Base-by-base conservation (phyloP, 2,113 vertebrate genomes). In the Chrysemys picta region DNA sequence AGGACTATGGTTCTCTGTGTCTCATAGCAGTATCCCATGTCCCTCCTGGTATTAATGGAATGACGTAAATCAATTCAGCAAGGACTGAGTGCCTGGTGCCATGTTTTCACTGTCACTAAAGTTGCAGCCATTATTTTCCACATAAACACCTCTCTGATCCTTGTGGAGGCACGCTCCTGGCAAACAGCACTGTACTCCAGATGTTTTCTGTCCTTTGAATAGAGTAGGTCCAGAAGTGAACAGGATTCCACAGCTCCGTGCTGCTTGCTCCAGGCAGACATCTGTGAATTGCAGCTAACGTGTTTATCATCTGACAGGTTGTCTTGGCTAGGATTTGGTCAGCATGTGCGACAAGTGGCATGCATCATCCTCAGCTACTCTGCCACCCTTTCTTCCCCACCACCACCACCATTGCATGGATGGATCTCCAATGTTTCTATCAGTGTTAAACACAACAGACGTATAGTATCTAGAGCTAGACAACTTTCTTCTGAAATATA, bases 401-500 rank as follows among this genome's bases (percentile, higher is more conserved):
- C 57, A 5, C 27, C 27, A 13, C 65, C 16, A 9, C 29, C 62
- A 19, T 19, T 72, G n/a, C 65, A 72, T 22, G 89, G 82, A 31
- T 38, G 2, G 10, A 78, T 75, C 57, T n/a, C n/a, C 42, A 82
- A 6, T 47, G 24, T 27, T 92, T 65, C 35, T 54, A 82, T 50
- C 76, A 94, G 84, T 78, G 92, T 94, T 85, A 83, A 79, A 90
- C 94, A 86, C 80, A 88, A 91, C 84, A 95, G 84, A 88, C 57
- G 45, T 49, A 65, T 2, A 82, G 7, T 10, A 62, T 49, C 76
- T 24, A 72, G 6, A 91, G 54, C 84, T 84, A 90, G 69, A 52
- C 49, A 92, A 80, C 0, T 1, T 45, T 27, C 24, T 65, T 31
- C 38, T 42, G 45, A 76, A 53, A 89, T 91, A 52, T 49, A 57